Base-by-base conservation (phyloP, 2,797 vertebrate species). In the Saguinus oedipus region DNA sequence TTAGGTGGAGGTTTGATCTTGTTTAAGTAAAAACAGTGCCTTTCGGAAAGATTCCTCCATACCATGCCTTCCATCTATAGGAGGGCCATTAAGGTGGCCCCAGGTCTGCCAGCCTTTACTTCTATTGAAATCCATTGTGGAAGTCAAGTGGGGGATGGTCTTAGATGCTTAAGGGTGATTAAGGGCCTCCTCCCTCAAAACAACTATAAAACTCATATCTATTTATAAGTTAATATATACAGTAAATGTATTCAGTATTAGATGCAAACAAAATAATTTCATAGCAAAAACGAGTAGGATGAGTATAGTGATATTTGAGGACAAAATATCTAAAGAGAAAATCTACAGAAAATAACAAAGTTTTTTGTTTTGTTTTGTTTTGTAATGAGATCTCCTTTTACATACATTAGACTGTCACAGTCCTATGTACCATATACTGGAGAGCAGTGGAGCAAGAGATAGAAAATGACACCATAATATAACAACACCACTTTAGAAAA, bases 271-370 rank as follows among this genome's bases (percentile, higher is more conserved):
- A 55, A 82, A 36, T 57, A 10, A 50, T 39, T 57, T 12, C 14
- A 30, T n/a, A 85, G 30, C 30, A 64, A 72, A 72, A 68, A 84
- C 33, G 2, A 42, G 33, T 85, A 88, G 5, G 20, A 9, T 75
- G 5, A 91, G 0, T 68, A 75, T 48, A 75, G 12, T 36, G 12
- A 42, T 88, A n/a, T 8, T 68, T 84, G n/a, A 55, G 13, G 10
- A 10, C 20, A 92, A 93, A 88, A 50, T 42, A 84, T n/a, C 12
- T 70, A 17, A 75, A 89, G 5, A 81, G 53, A 61, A 92, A 81
- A 53, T 55, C 57, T 68, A 79, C 2, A 50, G 24, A 42, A 82
- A 61, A 53, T 10, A 39, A n/a, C 2, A 36, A 36, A 50, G 7
- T 24, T 50, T 64, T 64, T 13, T 76, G 39, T 30, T 75, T 10